phyloP scores from a whole-genome alignment of 2,797 vertebrate species.

The Salarias fasciatus region DNA sequence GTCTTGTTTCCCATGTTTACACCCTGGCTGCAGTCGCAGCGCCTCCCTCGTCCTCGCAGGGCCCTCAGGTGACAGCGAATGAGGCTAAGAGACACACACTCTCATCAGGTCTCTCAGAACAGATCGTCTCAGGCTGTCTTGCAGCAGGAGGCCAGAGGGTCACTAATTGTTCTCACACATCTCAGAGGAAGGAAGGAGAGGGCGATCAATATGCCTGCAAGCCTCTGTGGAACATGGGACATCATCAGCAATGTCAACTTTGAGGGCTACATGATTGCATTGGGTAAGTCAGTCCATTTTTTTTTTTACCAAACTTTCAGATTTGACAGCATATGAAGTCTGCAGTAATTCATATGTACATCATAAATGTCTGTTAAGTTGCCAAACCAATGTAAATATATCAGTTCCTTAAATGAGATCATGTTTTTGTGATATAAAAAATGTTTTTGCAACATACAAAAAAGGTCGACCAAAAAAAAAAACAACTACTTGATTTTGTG shows the following conservation, averaged over 20 bases:
- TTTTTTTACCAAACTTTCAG: not conserved
- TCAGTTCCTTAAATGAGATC: too few relatives aligned
- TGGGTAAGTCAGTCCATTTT: conserved; percentile 79
- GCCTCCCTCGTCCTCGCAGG: conserved; percentile 13
- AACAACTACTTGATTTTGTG: too few relatives aligned
- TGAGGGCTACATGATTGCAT: conserved; percentile 87
- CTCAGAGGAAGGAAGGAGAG: not conserved
- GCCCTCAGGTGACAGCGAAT: conserved; percentile 24
- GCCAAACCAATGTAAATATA: too few relatives aligned
- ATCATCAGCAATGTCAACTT: conserved; percentile 88
- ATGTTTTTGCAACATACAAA: too few relatives aligned
- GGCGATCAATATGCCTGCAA: conserved; percentile 78
- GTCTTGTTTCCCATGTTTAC: conserved; percentile 9
- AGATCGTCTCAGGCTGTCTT: not conserved
- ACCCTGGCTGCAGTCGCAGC: not conserved
- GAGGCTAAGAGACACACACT: conserved; percentile 18
- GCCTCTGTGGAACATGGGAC: conserved; percentile 89
- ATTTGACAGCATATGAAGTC: too few relatives aligned
- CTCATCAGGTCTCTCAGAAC: conserved; percentile 4
- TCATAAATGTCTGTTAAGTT: too few relatives aligned
- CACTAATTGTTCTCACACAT: not conserved
- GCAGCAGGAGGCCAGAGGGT: not conserved
- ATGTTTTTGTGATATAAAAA: too few relatives aligned
- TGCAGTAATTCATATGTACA: too few relatives aligned
- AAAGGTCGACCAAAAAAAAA: too few relatives aligned